These are phyloP conservation scores for Drosophila varians DNA, from an alignment of 1,140 invertebrate species.

Conservation along the genomic window DNA sequence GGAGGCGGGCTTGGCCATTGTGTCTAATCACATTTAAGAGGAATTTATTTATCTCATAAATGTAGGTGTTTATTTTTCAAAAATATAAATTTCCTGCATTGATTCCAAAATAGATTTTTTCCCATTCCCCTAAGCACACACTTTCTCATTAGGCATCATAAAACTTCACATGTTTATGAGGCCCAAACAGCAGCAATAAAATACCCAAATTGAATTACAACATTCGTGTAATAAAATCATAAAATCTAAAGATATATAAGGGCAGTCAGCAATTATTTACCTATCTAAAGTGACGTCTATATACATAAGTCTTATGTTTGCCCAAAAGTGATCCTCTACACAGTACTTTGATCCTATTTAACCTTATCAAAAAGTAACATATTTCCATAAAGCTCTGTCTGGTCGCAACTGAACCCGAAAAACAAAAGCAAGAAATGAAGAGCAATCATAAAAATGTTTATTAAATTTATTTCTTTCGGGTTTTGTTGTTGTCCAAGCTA, in stretches of 20 bases:
- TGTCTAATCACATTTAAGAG: constrained; percentile 29
- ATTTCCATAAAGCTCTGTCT: constrained; percentile 34
- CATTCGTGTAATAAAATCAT: constrained; percentile 16
- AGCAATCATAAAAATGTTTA: constrained; percentile 54
- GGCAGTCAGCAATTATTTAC: background rate
- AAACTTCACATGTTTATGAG: constrained; percentile 7
- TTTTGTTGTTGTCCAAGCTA: constrained; percentile 7
- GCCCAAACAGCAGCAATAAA: constrained; percentile 18
- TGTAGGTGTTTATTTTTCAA: constrained; percentile 13
- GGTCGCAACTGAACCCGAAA: background rate
- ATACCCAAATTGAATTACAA: constrained; percentile 7
- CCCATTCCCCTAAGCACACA: background rate
- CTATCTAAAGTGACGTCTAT: constrained; percentile 13
- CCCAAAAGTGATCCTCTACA: constrained; percentile 16
- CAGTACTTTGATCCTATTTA: constrained; percentile 12
- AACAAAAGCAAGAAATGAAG: constrained; percentile 16
- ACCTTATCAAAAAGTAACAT: constrained; percentile 23
- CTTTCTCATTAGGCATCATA: background rate
- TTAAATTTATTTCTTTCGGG: constrained; percentile 46
- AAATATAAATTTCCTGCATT: too few species aligned
- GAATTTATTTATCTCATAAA: constrained; percentile 39
- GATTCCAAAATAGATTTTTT: background rate
- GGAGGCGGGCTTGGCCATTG: constrained; percentile 3
- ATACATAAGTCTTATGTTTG: constrained; percentile 48
- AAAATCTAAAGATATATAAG: constrained; percentile 23